Evolutionary conservation across 2,797 vertebrate species (phyloP), one percentile per base, ranked within the genome.

Genomic region (Picus viridis): DNA sequence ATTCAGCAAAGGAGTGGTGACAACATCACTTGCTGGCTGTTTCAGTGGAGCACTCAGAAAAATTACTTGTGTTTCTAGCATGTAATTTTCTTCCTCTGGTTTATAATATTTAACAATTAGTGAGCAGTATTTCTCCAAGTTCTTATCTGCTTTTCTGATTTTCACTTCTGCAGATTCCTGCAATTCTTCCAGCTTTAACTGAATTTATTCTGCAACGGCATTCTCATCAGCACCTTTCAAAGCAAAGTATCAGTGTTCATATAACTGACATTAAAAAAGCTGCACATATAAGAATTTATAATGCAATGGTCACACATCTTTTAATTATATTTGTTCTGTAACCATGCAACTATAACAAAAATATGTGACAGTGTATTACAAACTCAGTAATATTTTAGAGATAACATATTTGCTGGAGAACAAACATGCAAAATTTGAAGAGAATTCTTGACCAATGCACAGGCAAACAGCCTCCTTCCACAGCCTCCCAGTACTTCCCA

Each of bases 41-140:
- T 95, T 97, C 75, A 96, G 47, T 5, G 95, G 98, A 82, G 95
- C 88, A 59, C 86, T 97, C 58, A 98, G 64, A 71, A 98, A 97
- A 58, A 97, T 96, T 63, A 99, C 96, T 36, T 98, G 98, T 10
- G 95, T 97, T 22, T 97, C 98, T 34, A 96, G 83, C 91, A 90
- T 94, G 88, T 95, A 94, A 56, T 93, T 99, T 92, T 84, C 93
- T 94, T 99, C 98, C 83, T 99, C 98, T 76, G 99, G 94, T 93
- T 98, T 99, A 95, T 98, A 98, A 43, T 98, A 97, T 86, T 97
- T 97, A 76, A 99, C 96, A 91, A 99, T 98, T 68, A 99, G 89
- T 89, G 95, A 97, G 93, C 98, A 99, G 97, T 98, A 99, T 96
- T 99, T 99, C 29, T 98, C 98, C 94, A 99, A 94, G 96, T 98